Conservation (phyloP, 2,113 vertebrate species). For the Tyto alba region DNA sequence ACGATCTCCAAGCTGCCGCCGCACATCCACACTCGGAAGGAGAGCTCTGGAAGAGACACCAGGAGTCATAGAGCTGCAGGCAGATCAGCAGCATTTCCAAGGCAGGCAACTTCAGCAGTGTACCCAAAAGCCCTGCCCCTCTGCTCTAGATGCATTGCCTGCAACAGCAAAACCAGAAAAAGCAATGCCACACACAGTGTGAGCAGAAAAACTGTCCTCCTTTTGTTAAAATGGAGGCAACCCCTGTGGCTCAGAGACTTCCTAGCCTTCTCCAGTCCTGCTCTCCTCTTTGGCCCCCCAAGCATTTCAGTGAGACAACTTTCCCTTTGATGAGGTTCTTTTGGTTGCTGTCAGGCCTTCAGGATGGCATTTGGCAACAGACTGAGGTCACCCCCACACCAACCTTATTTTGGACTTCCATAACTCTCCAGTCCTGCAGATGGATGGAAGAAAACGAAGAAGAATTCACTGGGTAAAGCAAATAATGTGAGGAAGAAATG, state of each 20-base stretch:
- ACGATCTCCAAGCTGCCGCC: conserved; percentile 97
- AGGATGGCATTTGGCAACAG: not conserved
- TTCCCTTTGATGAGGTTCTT: not conserved
- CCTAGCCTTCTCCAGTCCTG: not conserved
- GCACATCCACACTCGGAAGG: conserved; percentile 98
- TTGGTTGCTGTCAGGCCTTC: not conserved
- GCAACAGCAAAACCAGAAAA: not conserved
- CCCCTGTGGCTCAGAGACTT: not conserved
- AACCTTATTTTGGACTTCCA: not conserved
- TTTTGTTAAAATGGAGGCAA: not conserved
- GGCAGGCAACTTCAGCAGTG: not conserved
- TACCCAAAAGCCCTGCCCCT: not conserved
- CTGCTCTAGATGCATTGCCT: not conserved
- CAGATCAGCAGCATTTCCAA: not conserved
- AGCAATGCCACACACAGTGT: not conserved
- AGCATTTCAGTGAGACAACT: not conserved
- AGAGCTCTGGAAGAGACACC: conserved; percentile 84
- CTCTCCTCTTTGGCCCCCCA: not conserved
- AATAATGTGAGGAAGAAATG: not conserved
- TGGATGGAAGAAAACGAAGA: not conserved
- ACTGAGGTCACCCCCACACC: not conserved
- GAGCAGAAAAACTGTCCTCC: not conserved
- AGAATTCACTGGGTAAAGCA: not conserved
- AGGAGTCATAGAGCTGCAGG: not conserved
- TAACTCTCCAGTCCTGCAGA: not conserved